Conservation (phyloP, 2,888 invertebrate genomes). For the Creontiades dilutus region DNA sequence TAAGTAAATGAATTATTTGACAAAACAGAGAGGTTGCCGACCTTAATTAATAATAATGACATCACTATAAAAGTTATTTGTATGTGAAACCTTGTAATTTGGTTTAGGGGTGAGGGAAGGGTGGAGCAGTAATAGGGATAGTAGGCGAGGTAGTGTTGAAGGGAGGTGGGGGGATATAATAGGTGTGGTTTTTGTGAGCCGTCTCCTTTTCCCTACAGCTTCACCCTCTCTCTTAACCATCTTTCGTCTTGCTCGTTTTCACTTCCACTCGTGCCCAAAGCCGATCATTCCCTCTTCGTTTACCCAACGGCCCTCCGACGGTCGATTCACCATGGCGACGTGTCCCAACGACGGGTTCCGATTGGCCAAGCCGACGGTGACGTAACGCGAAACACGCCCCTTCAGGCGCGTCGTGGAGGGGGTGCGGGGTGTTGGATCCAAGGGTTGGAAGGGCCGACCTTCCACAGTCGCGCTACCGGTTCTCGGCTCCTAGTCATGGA, state of each 20-base stretch:
- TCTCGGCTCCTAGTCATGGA: conserved; percentile 70
- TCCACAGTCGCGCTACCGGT: conserved; percentile 67
- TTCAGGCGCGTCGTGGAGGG: neutral
- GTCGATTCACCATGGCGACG: conserved; percentile 71
- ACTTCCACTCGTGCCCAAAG: conserved; percentile 19
- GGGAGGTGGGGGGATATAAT: conserved; percentile 70
- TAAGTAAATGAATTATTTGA: conserved; percentile 50
- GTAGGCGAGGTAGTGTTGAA: neutral
- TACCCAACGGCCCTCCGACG: conserved; percentile 29
- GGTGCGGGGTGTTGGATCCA: neutral
- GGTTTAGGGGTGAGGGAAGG: conserved; percentile 57
- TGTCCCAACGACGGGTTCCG: neutral
- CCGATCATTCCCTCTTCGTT: conserved; percentile 35
- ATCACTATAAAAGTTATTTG: conserved; percentile 69
- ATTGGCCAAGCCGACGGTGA: conserved; percentile 36
- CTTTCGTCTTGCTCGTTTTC: conserved; percentile 23
- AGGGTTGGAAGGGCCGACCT: conserved; percentile 51
- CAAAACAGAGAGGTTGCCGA: conserved; percentile 34
- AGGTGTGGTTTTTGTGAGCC: conserved; percentile 69
- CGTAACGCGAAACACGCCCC: conserved; percentile 50
- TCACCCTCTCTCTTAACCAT: conserved; percentile 32
- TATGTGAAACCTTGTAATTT: conserved; percentile 72
- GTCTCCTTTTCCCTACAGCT: conserved; percentile 43
- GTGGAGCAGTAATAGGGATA: conserved; percentile 29
- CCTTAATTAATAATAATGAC: conserved; percentile 63